Evolutionary conservation across 2,113 vertebrate species (phyloP).

Genomic region (Halichoeres trimaculatus): DNA sequence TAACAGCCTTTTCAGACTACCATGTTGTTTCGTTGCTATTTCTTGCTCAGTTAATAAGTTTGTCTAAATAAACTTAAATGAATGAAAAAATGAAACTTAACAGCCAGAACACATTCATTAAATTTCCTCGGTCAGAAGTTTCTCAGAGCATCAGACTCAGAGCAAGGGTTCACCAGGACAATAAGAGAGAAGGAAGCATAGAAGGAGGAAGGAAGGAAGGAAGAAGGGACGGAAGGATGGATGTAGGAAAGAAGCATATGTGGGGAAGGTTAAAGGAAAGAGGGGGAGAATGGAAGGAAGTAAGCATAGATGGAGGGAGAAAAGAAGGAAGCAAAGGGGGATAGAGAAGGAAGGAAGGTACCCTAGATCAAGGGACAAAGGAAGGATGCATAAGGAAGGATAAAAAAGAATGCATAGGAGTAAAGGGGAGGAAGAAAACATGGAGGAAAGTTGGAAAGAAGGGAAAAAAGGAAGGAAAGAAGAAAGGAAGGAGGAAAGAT

Average conservation of each 20-base stretch:
- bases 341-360: background rate
- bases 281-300: too few relatives aligned
- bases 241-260: background rate
- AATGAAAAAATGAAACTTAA: background rate
- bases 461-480: background rate
- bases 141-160: too few relatives aligned
- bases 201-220: background rate
- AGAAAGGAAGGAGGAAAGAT: background rate
- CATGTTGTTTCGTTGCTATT: too few relatives aligned
- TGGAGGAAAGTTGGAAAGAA: background rate
- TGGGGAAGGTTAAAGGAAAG: background rate
- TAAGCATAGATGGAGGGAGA: background rate
- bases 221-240: background rate
- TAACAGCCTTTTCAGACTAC: too few relatives aligned
- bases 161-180: background rate
- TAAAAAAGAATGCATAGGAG: too few relatives aligned
- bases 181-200: background rate
- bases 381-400: background rate
- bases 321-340: too few relatives aligned
- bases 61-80: too few relatives aligned
- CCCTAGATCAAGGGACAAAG: background rate
- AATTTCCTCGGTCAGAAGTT: too few relatives aligned
- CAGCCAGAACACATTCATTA: too few relatives aligned
- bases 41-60: too few relatives aligned
- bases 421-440: background rate